Base-by-base conservation (phyloP, 1,140 invertebrate genomes). In the Zaprionus tsacasi region DNA sequence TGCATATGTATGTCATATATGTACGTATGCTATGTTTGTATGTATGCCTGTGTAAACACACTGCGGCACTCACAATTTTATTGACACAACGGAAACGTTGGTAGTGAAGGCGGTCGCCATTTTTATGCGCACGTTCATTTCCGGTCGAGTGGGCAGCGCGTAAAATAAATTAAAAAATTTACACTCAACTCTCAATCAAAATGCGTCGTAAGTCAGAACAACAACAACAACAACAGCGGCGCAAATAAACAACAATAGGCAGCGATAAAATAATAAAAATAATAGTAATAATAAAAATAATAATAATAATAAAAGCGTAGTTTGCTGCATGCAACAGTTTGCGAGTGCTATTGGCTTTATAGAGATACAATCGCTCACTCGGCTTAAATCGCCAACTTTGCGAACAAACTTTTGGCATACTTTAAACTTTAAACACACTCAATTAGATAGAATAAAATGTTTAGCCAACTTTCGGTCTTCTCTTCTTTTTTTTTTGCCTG, bases 341-440 rank as follows among this genome's bases (percentile, higher is more conserved):
- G 72, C 52, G 72, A 66, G 48, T 56, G 33, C 60, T 77, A 65
- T 76, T 76, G 74, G 61, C 69, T 66, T 45, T 68, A 67, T 73
- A 73, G 45, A 70, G 45, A 43, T 60, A 60, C 43, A 61, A 72
- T 60, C 69, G 52, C 35, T 61, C 57, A 72, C 43, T 72, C 57
- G 75, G 55, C 70, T 73, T 74, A 74, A 74, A 74, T 65, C 54
- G 59, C 63, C 78, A 83, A 74, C 75, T 73, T 78, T 61, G 40
- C 17, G 27, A 72, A 78, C 70, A 72, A 80, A 90, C 81, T 79
- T 85, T 89, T 81, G 78, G 85, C 85, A 81, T 81, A 83, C 82
- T 87, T 87, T 87, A 88, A 89, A 87, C 77, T 88, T 89, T 88
- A 89, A 88, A 89, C 83, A 88, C 83, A 89, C 83, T 88, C 85